A percentile compares a stretch with the other conserved stretches of the same genome.
Evolutionary conservation across 2,888 invertebrate genomes (phyloP).

Genomic region (Yponomeuta sedellus): DNA sequence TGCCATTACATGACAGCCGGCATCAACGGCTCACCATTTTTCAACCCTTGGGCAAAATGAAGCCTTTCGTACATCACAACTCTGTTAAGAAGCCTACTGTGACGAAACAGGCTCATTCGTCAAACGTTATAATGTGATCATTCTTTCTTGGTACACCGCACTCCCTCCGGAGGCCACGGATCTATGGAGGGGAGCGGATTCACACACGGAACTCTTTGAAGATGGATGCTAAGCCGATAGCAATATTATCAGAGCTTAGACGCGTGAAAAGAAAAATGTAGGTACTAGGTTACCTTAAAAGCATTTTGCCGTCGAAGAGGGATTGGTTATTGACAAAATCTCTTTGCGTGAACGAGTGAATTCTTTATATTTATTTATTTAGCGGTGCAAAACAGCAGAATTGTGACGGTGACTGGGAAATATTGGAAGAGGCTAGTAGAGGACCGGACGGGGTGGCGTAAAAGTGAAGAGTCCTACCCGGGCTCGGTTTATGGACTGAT

Average conservation of each 20-base stretch:
- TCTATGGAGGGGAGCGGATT: background rate
- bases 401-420: background rate
- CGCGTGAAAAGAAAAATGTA: background rate
- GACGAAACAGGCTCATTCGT: constrained; percentile 32
- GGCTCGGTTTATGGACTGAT: too few relatives aligned
- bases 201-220: background rate
- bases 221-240: background rate
- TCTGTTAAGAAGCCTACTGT: background rate
- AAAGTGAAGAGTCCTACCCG: too few relatives aligned
- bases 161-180: constrained; percentile 1
- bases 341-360: too few relatives aligned
- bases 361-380: background rate
- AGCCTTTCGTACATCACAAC: background rate
- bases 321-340: too few relatives aligned
- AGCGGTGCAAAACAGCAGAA: background rate
- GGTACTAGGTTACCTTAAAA: background rate
- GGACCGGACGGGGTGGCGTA: too few relatives aligned
- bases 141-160: constrained; percentile 31
- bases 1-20: too few relatives aligned
- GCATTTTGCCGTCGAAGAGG: background rate
- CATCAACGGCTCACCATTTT: too few relatives aligned
- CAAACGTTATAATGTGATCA: constrained; percentile 43
- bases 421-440: too few relatives aligned
- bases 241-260: background rate
- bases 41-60: background rate